Conservation (phyloP, 1,140 invertebrate genomes). For the Melipona quadrifasciata region DNA sequence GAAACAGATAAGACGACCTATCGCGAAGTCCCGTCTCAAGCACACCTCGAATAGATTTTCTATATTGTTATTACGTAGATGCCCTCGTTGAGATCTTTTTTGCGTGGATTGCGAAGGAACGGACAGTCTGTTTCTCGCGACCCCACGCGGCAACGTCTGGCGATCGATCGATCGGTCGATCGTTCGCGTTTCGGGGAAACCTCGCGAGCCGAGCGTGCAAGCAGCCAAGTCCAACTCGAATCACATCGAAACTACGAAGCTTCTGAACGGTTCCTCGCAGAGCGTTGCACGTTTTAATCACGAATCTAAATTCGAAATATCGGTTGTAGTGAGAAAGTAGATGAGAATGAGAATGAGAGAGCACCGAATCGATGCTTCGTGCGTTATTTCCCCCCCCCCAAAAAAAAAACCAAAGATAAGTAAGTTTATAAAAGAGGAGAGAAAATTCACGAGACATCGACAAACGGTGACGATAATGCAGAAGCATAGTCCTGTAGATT, state of each 20-base stretch:
- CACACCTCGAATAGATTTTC: background rate
- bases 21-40: background rate
- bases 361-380: constrained; percentile 7
- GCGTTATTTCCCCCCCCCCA: background rate
- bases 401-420: background rate
- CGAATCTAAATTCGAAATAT: constrained; percentile 14
- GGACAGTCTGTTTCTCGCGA: constrained; percentile 20
- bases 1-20: constrained; percentile 33
- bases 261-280: background rate
- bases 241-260: background rate
- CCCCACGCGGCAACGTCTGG: constrained; percentile 7
- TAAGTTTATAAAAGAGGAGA: background rate
- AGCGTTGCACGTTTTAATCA: background rate
- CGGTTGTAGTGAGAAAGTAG: background rate
- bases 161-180: constrained; percentile 16
- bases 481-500: constrained; percentile 10
- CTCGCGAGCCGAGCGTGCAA: background rate
- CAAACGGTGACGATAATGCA: background rate
- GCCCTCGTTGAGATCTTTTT: background rate
- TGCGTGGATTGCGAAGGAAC: background rate
- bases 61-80: background rate
- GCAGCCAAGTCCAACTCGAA: background rate
- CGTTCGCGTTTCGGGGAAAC: background rate
- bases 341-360: background rate
- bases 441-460: too few species aligned